Base-by-base conservation (phyloP, 1,140 invertebrate genomes). In the Hypsibius dujardini region DNA sequence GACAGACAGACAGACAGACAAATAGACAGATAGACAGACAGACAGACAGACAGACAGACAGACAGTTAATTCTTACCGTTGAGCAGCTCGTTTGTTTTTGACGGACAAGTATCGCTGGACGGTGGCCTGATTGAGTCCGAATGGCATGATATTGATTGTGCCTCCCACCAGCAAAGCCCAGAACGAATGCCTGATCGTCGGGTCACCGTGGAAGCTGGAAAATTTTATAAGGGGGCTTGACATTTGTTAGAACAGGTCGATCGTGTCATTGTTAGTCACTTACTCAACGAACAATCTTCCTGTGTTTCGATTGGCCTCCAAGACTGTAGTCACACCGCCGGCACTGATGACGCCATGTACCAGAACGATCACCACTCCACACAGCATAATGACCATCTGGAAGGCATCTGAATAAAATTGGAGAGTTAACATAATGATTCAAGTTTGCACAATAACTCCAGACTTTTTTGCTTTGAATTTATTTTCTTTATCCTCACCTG, bases 331-430 rank as follows among this genome's bases (percentile, higher is more conserved):
- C n/a, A 70, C 1, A 1, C 73, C 73, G 40, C 73, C 73, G 47
- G 70, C 56, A 46, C 50, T 59, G 28, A 47, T 45, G 28, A 47
- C 47, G 28, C 73, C 73, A 73, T 76, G 73, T 15, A 77, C 75
- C 15, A 78, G 47, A 1, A 76, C 73, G 28, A 76, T 76, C 2
- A 76, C 46, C 71, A 78, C 75, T 3, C 77, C 77, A 2, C 72
- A 73, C 15, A 78, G 56, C 75, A 78, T 76, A 46, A 77, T 74
- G 15, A 76, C n/a, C 1, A 74, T 75, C 71, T 78, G 77, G 59
- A 78, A 77, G 28, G 77, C 76, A 56, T 78, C 77, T 67, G 62
- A n/a, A n/a, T n/a, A n/a, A n/a, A n/a, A n/a, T n/a, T n/a, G n/a
- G n/a, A n/a, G n/a, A n/a, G n/a, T n/a, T n/a, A n/a, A n/a, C n/a